A percentile compares a stretch with the other conserved stretches of the same genome.
phyloP scores from a whole-genome alignment of 2,113 vertebrate genomes.

The Dolichallabes microphthalmus region DNA sequence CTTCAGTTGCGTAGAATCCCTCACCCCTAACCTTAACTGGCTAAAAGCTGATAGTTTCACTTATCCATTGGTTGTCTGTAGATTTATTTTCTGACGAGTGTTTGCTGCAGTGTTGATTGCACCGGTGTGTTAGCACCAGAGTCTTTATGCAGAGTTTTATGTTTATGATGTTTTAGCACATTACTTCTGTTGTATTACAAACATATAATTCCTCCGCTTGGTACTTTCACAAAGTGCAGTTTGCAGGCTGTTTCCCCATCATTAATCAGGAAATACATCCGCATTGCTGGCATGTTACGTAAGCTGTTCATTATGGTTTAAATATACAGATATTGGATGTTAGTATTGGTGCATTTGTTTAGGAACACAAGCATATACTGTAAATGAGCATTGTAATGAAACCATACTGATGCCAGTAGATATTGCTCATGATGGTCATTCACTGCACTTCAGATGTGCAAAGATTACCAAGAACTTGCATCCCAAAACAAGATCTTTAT shows the following conservation, averaged over 20 bases:
- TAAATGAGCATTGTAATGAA: background rate
- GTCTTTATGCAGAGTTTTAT: constrained; percentile 3
- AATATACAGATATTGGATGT: background rate
- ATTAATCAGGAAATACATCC: background rate
- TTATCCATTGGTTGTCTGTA: background rate
- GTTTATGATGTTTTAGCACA: background rate
- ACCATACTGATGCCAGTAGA: background rate
- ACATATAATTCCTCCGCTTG: background rate
- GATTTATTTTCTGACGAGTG: background rate
- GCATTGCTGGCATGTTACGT: background rate
- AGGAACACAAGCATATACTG: background rate
- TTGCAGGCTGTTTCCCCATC: background rate
- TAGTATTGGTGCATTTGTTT: background rate
- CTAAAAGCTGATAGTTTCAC: background rate
- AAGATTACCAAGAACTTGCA: background rate
- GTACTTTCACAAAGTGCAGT: background rate
- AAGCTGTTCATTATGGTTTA: background rate
- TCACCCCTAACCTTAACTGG: background rate
- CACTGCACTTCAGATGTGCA: background rate
- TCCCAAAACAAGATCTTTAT: background rate
- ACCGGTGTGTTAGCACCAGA: background rate
- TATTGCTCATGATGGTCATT: background rate
- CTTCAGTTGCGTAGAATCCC: background rate
- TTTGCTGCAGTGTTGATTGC: background rate
- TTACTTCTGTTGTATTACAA: background rate